Evolutionary conservation across 2,888 invertebrate genomes (phyloP).

Genomic region (Synergus gifuensis): DNA sequence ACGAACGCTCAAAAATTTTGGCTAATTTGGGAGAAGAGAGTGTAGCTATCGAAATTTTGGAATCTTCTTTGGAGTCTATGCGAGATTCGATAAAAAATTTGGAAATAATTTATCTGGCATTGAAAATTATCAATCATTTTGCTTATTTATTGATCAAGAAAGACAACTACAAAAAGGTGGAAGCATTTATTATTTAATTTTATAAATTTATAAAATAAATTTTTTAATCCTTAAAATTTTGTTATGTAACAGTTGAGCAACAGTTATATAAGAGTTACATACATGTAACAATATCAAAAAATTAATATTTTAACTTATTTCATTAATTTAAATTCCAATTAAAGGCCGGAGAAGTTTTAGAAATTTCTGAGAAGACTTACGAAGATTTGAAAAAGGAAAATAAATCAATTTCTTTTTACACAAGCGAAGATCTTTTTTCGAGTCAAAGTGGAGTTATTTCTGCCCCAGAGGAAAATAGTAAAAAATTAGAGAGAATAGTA

Average conservation of each 20-base stretch:
- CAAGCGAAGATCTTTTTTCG: conserved; percentile 80
- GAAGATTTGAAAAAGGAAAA: conserved; percentile 75
- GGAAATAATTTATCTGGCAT: conserved; percentile 77
- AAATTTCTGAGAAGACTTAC: conserved; percentile 79
- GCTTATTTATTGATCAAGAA: conserved; percentile 81
- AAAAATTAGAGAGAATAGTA: conserved; percentile 81
- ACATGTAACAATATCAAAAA: neutral
- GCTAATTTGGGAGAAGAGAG: conserved; percentile 50
- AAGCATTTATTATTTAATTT: neutral
- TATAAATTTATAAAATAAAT: too few relatives aligned
- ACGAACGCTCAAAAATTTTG: conserved; percentile 56
- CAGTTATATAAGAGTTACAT: neutral
- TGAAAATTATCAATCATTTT: conserved; percentile 81
- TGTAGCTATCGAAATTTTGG: conserved; percentile 50
- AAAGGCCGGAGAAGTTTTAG: conserved; percentile 79
- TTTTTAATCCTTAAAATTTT: too few relatives aligned
- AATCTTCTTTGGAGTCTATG: conserved; percentile 47
- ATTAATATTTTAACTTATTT: too few relatives aligned
- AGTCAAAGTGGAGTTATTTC: neutral
- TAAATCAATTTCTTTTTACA: conserved; percentile 74
- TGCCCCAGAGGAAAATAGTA: conserved; percentile 76
- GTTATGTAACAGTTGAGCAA: neutral
- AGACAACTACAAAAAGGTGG: conserved; percentile 75
- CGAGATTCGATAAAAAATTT: conserved; percentile 47
- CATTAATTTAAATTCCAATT: neutral